Base-by-base conservation (phyloP, 2,888 invertebrate species). In the Eucriotettix oculatus region DNA sequence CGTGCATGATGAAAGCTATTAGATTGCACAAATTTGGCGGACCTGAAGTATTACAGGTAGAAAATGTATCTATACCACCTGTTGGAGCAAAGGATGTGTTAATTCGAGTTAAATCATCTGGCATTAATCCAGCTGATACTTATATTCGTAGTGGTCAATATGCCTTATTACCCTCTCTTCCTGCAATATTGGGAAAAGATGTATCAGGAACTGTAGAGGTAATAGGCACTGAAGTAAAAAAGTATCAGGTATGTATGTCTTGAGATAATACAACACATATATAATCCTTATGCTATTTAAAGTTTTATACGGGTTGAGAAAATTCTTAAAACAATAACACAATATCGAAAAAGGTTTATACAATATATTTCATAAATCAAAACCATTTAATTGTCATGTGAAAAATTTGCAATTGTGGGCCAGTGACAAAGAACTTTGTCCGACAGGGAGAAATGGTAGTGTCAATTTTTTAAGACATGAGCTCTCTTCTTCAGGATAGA, bases 71-170 rank as follows among this genome's bases (percentile, higher is more conserved):
- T 14, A 2, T 48, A 14, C 48, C 48, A n/a, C 2, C 12, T 14
- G n/a, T 48, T 7, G n/a, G n/a, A 48, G 3, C 48, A n/a, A 48
- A 48, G 3, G 48, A 48, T 14, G 48, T 48, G 48, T 67, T 79
- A 63, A 71, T 80, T 9, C 70, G 73, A 63, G 73, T 79, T 1
- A 64, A 68, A 29, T 71, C 73, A 10, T 71, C 75, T 54, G 79
- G 79, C 14, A 72, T 81, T 1, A 80, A 81, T 65, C 80, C 80
- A 9, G 78, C 79, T 2, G 80, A 80, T 62, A 78, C 79, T 0
- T 79, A 79, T 66, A 75, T 79, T 58, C 68, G 79, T 16, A 65
- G 70, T 41, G 80, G 80, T 11, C 67, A 67, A 0, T 75, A 75
- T 63, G 67, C 66, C n/a, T 58, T 60, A 14, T 63, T 71, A 3